Evolutionary conservation across 2,113 vertebrate genomes (phyloP), one percentile per base, ranked within the genome.

Genomic region (Beaufortia kweichowensis): DNA sequence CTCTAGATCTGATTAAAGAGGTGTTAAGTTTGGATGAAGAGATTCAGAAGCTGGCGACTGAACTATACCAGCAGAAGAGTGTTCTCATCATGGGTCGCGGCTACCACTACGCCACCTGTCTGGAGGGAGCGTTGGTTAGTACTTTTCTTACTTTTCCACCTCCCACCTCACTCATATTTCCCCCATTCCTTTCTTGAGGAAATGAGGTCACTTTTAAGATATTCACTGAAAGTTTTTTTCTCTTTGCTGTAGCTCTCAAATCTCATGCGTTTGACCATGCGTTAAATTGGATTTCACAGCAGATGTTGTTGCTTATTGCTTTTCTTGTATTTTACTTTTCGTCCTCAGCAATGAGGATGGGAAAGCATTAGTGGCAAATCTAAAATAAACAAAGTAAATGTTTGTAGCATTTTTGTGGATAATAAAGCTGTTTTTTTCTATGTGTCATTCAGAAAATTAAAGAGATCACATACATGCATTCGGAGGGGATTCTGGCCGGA

Each of bases 381-480:
- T 43, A 7, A 46, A 46, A 46, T 46, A 46, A 46, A 46, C 35
- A 39, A 9, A 39, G 35, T 5, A 39, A 39, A 9, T n/a, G n/a
- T n/a, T n/a, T n/a, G n/a, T n/a, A n/a, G n/a, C n/a, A n/a, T n/a
- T n/a, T n/a, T n/a, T n/a, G n/a, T n/a, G n/a, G n/a, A n/a, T n/a
- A n/a, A n/a, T n/a, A n/a, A n/a, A n/a, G n/a, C n/a, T n/a, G n/a
- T n/a, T n/a, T n/a, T n/a, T n/a, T n/a, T n/a, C n/a, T n/a, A n/a
- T 48, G 35, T 74, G 23, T 62, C 5, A 3, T 8, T 24, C 75
- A 99, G 97, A 99, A 99, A 96, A 99, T 99, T 56, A 99, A 99
- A 79, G 97, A 99, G 81, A 98, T 99, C 82, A 99, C 97, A 0
- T 99, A 99, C 85, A 99, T 99, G 97, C 97, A 99, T 81, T 99